These are phyloP conservation scores for Diadophis punctatus DNA, from an alignment of 2,113 vertebrate species.

Conservation along the genomic window DNA sequence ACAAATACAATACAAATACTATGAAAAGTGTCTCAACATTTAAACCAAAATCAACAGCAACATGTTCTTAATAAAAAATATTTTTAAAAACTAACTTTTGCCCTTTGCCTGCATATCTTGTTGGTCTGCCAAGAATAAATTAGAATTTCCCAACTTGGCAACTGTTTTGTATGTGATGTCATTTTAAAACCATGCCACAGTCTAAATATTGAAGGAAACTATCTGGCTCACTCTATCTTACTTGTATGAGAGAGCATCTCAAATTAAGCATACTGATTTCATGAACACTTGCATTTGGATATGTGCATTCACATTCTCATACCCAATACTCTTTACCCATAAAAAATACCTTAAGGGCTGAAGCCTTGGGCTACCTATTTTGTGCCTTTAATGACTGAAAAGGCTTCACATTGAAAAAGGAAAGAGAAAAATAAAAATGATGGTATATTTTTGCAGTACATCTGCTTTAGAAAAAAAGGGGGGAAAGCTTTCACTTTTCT, in stretches of 20 bases:
- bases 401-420: not conserved
- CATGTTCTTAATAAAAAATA: not conserved
- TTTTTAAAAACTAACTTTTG: constrained; percentile 1
- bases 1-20: no score
- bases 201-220: not conserved
- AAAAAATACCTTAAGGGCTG: not conserved
- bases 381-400: not conserved
- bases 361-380: not conserved
- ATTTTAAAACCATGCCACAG: constrained; percentile 1
- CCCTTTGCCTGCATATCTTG: not conserved
- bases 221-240: not conserved
- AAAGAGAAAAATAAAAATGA: not conserved
- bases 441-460: not conserved
- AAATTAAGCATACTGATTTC: not conserved
- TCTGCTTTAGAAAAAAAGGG: not conserved
- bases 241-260: not conserved
- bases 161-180: constrained; percentile 6
- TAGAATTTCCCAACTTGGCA: not conserved
- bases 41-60: not conserved
- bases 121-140: not conserved
- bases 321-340: not conserved
- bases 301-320: not conserved
- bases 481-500: not conserved
- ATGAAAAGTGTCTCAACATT: not conserved
- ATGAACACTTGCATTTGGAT: not conserved